Conservation (phyloP, 2,797 vertebrate species). For the Sylvia borin region DNA sequence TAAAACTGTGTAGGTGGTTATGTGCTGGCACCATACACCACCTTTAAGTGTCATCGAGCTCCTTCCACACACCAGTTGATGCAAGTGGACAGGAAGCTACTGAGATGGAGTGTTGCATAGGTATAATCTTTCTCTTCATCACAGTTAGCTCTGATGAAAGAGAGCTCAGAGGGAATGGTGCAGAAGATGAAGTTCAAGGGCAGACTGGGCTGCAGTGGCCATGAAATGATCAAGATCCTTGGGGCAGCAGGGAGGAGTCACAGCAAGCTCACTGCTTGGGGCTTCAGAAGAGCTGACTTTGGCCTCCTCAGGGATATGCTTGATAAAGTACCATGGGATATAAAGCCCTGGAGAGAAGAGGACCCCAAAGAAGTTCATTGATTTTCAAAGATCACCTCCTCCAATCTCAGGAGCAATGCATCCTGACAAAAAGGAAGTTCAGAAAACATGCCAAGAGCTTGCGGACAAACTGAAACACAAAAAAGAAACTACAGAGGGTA, state of each 20-base stretch:
- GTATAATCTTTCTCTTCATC: neutral
- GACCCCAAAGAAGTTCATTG: neutral
- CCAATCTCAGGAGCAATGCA: neutral
- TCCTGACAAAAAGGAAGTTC: neutral
- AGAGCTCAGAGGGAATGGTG: neutral
- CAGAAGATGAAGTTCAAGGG: neutral
- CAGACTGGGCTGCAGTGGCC: neutral
- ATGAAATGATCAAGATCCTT: neutral
- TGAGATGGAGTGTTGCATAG: neutral
- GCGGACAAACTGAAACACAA: neutral
- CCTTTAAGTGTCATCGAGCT: neutral
- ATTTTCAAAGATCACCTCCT: neutral
- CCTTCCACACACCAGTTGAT: neutral
- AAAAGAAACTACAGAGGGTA: neutral
- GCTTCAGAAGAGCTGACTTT: neutral
- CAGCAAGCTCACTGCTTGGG: rapidly evolving
- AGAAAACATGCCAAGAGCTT: neutral
- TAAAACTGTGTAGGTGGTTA: neutral
- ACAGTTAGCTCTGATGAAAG: neutral
- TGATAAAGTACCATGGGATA: neutral
- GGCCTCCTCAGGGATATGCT: neutral
- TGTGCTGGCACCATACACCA: neutral
- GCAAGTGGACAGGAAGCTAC: neutral
- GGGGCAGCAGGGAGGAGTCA: neutral
- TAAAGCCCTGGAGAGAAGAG: neutral